Evolutionary conservation across 2,113 vertebrate genomes (phyloP).

Genomic region (Notarius lentiginosus): DNA sequence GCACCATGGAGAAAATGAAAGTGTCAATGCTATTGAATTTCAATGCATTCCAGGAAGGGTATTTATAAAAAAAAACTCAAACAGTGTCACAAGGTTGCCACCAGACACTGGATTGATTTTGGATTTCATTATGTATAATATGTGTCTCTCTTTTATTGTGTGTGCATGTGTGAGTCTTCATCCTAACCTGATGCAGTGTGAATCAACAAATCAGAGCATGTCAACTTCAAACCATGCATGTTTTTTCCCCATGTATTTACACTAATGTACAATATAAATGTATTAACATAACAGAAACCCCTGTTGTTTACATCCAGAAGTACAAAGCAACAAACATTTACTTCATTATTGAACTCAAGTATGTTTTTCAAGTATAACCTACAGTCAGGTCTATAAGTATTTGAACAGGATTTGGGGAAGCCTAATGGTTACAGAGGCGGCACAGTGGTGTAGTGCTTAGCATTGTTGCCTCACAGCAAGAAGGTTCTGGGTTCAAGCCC

Average conservation of each 20-base stretch:
- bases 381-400: no score
- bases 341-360: no score
- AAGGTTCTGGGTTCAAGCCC: no score
- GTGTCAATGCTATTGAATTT: slow-evolving; percentile 72
- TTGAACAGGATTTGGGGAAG: no score
- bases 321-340: background rate
- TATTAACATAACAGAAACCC: background rate
- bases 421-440: no score
- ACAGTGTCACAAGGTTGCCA: slow-evolving; percentile 48
- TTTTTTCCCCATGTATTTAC: no score
- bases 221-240: background rate
- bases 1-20: slow-evolving; percentile 67
- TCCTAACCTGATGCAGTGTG: background rate
- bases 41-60: slow-evolving; percentile 58
- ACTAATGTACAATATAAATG: background rate
- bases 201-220: background rate
- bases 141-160: background rate
- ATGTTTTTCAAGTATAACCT: background rate
- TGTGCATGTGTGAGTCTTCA: background rate
- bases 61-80: background rate
- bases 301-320: background rate
- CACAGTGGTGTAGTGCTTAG: no score
- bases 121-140: slow-evolving; percentile 39
- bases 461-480: no score
- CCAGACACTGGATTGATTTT: slow-evolving; percentile 50